These are phyloP conservation scores for Picus viridis DNA, from an alignment of 2,797 vertebrate species.

Conservation along the genomic window DNA sequence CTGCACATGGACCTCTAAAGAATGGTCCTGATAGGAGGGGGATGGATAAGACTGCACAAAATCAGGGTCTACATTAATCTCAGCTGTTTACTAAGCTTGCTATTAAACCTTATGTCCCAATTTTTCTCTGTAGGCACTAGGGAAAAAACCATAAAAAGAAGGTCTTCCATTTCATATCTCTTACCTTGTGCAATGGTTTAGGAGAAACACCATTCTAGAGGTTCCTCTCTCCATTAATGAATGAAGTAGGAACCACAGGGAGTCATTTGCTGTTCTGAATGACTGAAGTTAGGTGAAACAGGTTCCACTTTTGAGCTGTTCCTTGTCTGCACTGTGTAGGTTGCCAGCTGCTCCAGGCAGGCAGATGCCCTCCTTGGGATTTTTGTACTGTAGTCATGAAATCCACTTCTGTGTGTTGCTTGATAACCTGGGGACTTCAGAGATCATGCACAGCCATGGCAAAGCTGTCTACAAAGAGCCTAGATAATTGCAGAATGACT, in stretches of 20 bases:
- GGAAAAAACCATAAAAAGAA: background rate
- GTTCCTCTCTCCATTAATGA: background rate
- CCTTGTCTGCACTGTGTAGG: background rate
- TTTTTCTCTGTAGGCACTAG: background rate
- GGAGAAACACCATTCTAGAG: background rate
- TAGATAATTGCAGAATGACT: constrained; percentile 11
- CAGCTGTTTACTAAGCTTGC: background rate
- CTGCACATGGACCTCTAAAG: background rate
- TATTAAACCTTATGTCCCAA: background rate
- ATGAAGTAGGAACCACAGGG: background rate
- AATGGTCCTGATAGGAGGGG: background rate
- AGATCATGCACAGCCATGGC: background rate
- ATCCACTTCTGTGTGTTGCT: background rate
- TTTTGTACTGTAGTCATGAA: background rate
- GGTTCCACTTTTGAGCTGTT: background rate
- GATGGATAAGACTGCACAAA: background rate
- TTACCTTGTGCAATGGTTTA: background rate
- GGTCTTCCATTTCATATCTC: background rate
- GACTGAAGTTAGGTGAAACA: background rate
- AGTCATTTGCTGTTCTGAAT: background rate
- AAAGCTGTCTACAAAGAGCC: background rate
- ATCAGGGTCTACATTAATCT: background rate
- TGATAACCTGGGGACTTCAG: constrained; percentile 13
- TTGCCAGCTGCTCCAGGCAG: constrained; percentile 8
- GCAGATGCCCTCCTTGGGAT: background rate